Conservation (phyloP, 2,797 vertebrate species). For the Eidolon dupreanum region DNA sequence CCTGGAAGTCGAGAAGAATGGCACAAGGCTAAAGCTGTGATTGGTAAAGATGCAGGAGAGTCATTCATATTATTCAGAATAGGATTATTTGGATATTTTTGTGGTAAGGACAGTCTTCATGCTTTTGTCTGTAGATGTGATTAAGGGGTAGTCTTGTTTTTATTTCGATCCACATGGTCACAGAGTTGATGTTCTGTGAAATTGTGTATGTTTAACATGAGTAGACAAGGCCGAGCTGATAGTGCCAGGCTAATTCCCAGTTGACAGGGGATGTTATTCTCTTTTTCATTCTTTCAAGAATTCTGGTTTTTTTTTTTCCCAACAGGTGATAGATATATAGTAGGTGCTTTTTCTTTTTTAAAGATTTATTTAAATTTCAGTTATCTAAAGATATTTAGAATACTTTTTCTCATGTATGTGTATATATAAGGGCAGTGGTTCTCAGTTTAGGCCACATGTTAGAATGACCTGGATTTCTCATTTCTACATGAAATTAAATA, state of each 20-base stretch:
- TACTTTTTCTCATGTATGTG: neutral
- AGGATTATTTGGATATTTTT: neutral
- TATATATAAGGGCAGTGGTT: neutral
- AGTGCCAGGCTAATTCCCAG: neutral
- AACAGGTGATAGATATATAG: neutral
- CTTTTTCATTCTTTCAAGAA: neutral
- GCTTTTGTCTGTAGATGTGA: neutral
- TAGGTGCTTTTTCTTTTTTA: slow-evolving; percentile 34
- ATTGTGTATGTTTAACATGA: neutral
- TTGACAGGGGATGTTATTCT: neutral
- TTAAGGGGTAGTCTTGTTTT: slow-evolving; percentile 1
- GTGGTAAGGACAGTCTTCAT: neutral
- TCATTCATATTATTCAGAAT: neutral
- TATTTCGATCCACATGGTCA: neutral
- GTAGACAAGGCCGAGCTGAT: neutral
- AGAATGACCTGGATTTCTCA: neutral
- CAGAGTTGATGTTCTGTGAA: neutral
- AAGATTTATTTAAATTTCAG: slow-evolving; percentile 13
- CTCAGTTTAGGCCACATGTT: neutral
- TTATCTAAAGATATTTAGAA: neutral
- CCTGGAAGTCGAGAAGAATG: neutral
- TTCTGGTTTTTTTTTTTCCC: neutral
- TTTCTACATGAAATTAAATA: neutral
- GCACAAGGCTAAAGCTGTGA: neutral
- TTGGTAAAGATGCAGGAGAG: slow-evolving; percentile 13